These are phyloP conservation scores for Heterodera filipjevi DNA, from an alignment of 2,888 invertebrate species.

Conservation along the genomic window DNA sequence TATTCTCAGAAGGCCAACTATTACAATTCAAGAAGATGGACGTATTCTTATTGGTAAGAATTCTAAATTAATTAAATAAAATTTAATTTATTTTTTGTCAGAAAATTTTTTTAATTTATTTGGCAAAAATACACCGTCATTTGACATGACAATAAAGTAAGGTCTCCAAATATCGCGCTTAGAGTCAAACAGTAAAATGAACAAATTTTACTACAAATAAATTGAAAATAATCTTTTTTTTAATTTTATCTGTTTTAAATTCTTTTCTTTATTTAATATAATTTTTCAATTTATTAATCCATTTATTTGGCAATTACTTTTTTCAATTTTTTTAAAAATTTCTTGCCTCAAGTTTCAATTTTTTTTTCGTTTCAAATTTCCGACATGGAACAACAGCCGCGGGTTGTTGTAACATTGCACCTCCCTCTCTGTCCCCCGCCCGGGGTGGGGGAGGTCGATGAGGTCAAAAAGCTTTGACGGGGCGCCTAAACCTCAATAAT, in stretches of 20 bases:
- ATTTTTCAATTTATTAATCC: conserved; percentile 15
- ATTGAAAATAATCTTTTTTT: too few relatives aligned
- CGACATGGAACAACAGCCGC: background rate
- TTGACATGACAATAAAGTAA: background rate
- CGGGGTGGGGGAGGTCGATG: background rate
- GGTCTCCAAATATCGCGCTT: background rate
- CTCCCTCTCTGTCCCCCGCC: background rate
- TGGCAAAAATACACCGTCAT: too few relatives aligned
- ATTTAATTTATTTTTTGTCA: background rate
- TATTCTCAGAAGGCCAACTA: conserved; percentile 57
- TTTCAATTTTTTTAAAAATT: conserved; percentile 13
- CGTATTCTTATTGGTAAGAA: conserved; percentile 58
- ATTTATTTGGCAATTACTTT: background rate
- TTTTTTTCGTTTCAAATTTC: background rate
- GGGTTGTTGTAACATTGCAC: background rate
- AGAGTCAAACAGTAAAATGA: too few relatives aligned
- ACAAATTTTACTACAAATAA: too few relatives aligned
- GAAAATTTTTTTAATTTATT: background rate
- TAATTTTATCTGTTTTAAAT: too few relatives aligned
- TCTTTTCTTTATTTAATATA: background rate
- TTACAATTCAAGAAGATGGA: conserved; percentile 63
- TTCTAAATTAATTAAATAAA: background rate
- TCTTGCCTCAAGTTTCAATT: conserved; percentile 3
- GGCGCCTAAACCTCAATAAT: background rate
- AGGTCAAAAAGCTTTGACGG: background rate